Evolutionary conservation across 2,888 invertebrate species (phyloP).

Genomic region (Unio delphinus): DNA sequence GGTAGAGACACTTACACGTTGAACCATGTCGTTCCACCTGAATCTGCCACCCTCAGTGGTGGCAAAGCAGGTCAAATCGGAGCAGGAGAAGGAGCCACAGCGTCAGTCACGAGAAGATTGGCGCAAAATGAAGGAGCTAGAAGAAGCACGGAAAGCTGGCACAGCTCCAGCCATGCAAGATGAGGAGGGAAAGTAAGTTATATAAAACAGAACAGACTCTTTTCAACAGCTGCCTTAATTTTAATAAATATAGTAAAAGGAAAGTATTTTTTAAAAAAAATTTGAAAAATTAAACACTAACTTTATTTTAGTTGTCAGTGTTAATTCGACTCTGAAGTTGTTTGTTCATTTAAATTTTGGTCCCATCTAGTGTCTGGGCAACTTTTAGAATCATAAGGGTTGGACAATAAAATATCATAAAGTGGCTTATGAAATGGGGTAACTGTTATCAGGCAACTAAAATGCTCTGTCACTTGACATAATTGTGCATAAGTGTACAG

Average conservation of each 20-base stretch:
- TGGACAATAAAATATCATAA: background rate
- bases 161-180: constrained; percentile 93
- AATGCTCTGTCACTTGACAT: too few relatives aligned
- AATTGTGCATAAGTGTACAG: too few relatives aligned
- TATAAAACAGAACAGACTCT: background rate
- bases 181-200: constrained; percentile 79
- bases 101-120: constrained; percentile 85
- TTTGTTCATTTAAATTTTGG: too few relatives aligned
- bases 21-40: constrained; percentile 64
- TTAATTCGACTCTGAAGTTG: too few relatives aligned
- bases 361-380: background rate
- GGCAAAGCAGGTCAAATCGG: constrained; percentile 61
- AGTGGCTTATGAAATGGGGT: too few relatives aligned
- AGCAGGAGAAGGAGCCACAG: constrained; percentile 55
- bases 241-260: background rate
- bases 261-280: too few relatives aligned
- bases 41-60: constrained; percentile 70
- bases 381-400: background rate
- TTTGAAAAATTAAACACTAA: too few relatives aligned
- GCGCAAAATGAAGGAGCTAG: constrained; percentile 96
- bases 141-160: constrained; percentile 95
- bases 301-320: too few relatives aligned
- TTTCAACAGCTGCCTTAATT: background rate
- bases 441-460: too few relatives aligned
- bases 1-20: background rate